These are phyloP conservation scores for Pterocles gutturalis DNA, from an alignment of 2,113 vertebrate species.

Conservation along the genomic window DNA sequence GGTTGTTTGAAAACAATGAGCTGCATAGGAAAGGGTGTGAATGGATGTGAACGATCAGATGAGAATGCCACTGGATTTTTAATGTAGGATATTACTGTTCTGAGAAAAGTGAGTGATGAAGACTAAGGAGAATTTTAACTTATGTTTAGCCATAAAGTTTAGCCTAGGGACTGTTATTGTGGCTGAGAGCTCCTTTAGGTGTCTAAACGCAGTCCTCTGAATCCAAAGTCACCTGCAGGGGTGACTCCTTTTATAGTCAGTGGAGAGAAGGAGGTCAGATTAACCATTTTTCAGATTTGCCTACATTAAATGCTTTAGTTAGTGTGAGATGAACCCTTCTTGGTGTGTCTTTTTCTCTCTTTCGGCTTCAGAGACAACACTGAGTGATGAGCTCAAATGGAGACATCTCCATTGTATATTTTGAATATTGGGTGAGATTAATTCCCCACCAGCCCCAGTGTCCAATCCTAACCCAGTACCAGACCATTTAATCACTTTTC, in stretches of 20 bases:
- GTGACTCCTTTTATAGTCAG: not conserved
- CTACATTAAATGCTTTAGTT: not conserved
- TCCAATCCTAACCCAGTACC: not conserved
- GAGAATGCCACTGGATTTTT: not conserved
- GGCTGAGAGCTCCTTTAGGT: not conserved
- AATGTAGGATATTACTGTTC: not conserved
- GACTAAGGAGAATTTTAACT: not conserved
- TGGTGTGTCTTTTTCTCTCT: not conserved
- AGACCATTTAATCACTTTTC: not conserved
- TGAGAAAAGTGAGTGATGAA: not conserved
- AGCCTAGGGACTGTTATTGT: accelerated
- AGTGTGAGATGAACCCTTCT: not conserved
- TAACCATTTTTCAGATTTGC: not conserved
- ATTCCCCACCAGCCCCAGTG: not conserved
- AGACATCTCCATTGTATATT: not conserved
- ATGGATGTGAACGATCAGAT: not conserved
- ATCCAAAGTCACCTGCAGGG: not conserved
- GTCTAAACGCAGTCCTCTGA: not conserved
- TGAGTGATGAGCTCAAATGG: not conserved
- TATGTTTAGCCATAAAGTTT: not conserved
- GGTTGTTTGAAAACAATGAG: not conserved
- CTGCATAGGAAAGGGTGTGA: not conserved
- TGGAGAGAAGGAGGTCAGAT: not conserved
- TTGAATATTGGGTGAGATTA: not conserved
- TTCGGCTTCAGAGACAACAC: not conserved